Percentiles rank a stretch among this genome's conserved stretches.
Evolutionary conservation across 2,113 vertebrate species (phyloP).

Genomic region (Vidua macroura): DNA sequence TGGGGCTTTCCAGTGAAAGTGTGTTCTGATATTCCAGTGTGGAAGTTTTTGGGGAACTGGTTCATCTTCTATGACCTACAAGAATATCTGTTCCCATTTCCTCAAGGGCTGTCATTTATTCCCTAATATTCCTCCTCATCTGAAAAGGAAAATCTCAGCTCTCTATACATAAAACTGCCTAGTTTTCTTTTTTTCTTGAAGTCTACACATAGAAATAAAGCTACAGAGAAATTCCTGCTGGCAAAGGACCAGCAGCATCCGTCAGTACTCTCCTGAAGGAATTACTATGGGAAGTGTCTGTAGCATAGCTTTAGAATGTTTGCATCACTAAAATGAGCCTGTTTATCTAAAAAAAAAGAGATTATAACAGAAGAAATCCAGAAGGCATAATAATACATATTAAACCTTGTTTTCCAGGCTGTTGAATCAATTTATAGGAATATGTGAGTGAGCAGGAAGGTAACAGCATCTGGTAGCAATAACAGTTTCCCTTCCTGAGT

Average conservation of each 20-base stretch:
- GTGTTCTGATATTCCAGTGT: neutral
- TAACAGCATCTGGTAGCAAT: slow-evolving; percentile 56
- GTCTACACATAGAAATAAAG: neutral
- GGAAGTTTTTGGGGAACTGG: neutral
- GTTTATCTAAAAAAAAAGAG: neutral
- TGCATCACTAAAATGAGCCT: neutral
- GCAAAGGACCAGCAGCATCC: neutral
- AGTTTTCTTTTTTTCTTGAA: neutral
- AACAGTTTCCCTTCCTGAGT: slow-evolving; percentile 51
- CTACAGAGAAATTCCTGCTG: neutral
- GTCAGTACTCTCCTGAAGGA: neutral
- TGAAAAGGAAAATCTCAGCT: neutral
- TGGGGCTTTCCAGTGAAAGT: neutral
- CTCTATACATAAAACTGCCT: rapidly evolving
- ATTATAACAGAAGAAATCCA: neutral
- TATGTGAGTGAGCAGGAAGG: slow-evolving; percentile 35
- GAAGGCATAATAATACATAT: neutral
- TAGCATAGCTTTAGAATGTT: neutral
- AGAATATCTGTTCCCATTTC: neutral
- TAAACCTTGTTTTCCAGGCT: slow-evolving; percentile 14
- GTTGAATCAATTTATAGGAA: slow-evolving; percentile 9
- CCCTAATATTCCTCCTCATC: neutral
- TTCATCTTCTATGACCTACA: neutral
- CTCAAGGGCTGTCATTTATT: neutral
- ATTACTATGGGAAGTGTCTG: neutral